Base-by-base conservation (phyloP, 2,888 invertebrate species). In the Pimpla rufipes region DNA sequence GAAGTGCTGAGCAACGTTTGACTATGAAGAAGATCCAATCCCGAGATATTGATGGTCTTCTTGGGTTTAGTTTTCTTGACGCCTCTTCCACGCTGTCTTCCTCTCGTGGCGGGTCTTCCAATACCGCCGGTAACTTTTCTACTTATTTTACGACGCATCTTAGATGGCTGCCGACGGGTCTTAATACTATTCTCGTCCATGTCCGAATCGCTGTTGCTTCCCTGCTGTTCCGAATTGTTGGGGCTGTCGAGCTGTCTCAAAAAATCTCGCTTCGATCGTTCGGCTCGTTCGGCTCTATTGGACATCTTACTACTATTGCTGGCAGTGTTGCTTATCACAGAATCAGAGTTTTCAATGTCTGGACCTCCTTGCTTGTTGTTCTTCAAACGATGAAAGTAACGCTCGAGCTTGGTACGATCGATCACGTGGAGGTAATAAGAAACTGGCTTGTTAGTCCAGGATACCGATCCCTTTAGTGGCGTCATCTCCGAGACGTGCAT, bases 381-480 rank as follows among this genome's bases (percentile, higher is more conserved):
- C 95, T 98, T 98, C 94, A 98, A 95, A 94, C 97, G 96, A 94
- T 98, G 97, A 95, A 99, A 99, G 94, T 99, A 99, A 94, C 98
- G 96, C 95, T 99, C 99, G 94, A 98, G 95, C 95, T 98, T 98
- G 89, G 98, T 98, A 93, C 99, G 96, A 95, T 99, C 99, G 93
- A 99, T 99, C 90, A 97, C 97, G 94, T 99, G 99, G 90, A 99
- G 95, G 95, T 98, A 99, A 95, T 99, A 99, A 86, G 98, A 98
- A 90, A 99, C 99, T 71, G 99, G 98, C 94, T 98, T 99, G 87
- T 98, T 98, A 83, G 99, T 99, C 99, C 99, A 99, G 18, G 99
- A 99, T 83, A 99, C 99, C 11, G 98, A 98, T 87, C 98, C 98
- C 92, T 97, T 96, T 85, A 99, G 94, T 18, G 99, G 98, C 85